These are phyloP conservation scores for Hystrix cristata DNA, from an alignment of 2,113 vertebrate species.

Conservation along the genomic window DNA sequence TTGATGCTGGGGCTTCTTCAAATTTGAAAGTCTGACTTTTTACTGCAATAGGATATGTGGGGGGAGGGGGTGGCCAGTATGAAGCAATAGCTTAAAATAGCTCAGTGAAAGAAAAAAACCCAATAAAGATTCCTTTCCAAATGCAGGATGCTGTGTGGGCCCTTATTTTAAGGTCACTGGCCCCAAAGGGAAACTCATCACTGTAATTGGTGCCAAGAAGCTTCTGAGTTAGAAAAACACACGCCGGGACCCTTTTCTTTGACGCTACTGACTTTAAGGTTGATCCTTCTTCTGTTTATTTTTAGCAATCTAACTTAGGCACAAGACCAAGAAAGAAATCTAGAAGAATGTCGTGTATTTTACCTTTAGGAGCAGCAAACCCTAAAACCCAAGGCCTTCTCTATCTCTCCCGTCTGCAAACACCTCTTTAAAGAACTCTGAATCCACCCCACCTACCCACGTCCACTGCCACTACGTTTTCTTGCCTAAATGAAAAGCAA, in stretches of 20 bases:
- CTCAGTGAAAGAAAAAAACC: slow-evolving; percentile 17
- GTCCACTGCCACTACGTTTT: background rate
- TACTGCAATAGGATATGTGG: background rate
- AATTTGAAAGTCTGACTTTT: background rate
- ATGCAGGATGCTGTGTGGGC: slow-evolving; percentile 44
- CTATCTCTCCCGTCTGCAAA: background rate
- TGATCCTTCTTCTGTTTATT: slow-evolving; percentile 54
- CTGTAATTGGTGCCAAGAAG: slow-evolving; percentile 58
- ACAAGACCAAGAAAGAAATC: background rate
- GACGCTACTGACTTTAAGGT: background rate
- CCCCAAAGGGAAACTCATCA: slow-evolving; percentile 27
- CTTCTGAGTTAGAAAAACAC: slow-evolving; percentile 15
- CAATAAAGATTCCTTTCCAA: slow-evolving; percentile 50
- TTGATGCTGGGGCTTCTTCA: background rate
- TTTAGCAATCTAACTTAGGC: slow-evolving; percentile 28
- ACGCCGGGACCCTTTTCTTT: background rate
- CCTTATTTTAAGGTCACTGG: slow-evolving; percentile 66
- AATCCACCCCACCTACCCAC: background rate
- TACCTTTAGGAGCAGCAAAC: background rate
- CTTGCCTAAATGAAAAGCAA: background rate
- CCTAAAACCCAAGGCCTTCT: background rate
- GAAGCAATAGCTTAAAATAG: slow-evolving; percentile 62
- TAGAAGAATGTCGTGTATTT: background rate
- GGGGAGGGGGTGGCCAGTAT: background rate
- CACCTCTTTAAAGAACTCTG: background rate